Conservation (phyloP, 2,113 vertebrate genomes). For the Sorex fumeus region DNA sequence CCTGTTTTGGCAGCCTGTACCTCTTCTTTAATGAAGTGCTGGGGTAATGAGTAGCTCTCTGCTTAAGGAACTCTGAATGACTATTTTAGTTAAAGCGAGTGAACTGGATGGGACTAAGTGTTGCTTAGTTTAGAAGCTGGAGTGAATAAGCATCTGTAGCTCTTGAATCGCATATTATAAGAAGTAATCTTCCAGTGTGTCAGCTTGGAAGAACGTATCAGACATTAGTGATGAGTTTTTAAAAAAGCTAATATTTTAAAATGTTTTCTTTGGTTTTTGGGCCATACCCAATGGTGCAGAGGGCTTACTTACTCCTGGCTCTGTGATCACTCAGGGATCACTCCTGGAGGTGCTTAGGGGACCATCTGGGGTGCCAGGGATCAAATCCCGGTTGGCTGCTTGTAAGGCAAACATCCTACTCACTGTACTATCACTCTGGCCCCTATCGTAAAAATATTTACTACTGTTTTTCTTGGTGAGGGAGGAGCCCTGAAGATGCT, state of each 20-base stretch:
- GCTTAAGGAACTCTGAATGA: slow-evolving; percentile 44
- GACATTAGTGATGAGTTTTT: slow-evolving; percentile 45
- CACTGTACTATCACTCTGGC: no score
- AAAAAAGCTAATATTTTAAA: slow-evolving; percentile 57
- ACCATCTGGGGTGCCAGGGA: no score
- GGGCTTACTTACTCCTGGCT: no score
- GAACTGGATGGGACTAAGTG: slow-evolving; percentile 15
- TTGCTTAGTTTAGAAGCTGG: slow-evolving; percentile 12
- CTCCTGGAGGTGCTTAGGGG: no score
- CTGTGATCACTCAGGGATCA: no score
- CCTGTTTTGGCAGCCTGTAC: slow-evolving; percentile 15
- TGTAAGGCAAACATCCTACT: no score
- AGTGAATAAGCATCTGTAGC: slow-evolving; percentile 21
- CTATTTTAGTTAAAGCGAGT: slow-evolving; percentile 62
- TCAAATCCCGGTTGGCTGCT: no score
- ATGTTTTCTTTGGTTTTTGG: neutral
- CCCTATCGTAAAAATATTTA: no score
- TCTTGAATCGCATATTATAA: slow-evolving; percentile 15
- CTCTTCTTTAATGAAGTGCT: slow-evolving; percentile 50
- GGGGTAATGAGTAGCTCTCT: slow-evolving; percentile 26
- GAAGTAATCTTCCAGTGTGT: slow-evolving; percentile 58
- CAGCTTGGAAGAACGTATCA: slow-evolving; percentile 53
- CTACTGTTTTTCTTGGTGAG: no score
- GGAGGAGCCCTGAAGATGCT: no score
- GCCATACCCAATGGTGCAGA: no score